Evolutionary conservation across 92 coral and sea anemone species (phyloP).

Genomic region (Pocillopora meandrina): DNA sequence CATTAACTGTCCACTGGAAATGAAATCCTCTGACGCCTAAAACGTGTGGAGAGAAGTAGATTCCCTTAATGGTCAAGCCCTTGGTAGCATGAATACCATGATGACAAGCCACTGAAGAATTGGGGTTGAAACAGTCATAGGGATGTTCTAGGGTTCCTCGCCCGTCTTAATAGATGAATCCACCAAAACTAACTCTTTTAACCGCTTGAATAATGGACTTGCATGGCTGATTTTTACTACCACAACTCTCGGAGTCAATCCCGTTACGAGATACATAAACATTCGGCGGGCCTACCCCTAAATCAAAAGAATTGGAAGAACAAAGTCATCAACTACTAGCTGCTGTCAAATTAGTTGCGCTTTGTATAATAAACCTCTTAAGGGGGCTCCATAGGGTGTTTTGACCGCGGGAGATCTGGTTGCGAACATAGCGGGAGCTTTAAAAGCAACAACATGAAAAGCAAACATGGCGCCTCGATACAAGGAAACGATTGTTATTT

Average conservation of each 20-base stretch:
- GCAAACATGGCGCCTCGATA: too few species aligned
- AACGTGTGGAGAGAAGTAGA: neutral
- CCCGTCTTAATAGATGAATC: neutral
- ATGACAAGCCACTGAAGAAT: neutral
- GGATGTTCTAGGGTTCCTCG: neutral
- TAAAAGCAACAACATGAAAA: too few species aligned
- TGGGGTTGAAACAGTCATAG: neutral
- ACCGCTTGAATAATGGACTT: neutral
- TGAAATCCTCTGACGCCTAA: neutral
- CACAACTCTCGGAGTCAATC: neutral
- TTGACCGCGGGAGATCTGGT: too few species aligned
- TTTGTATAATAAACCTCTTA: too few species aligned
- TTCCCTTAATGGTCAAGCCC: neutral
- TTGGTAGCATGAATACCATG: slow-evolving; percentile 11
- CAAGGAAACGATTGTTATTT: too few species aligned
- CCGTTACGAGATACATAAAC: neutral
- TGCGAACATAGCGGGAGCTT: too few species aligned
- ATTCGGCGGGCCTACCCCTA: neutral
- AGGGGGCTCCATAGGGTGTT: too few species aligned
- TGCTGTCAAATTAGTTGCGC: too few species aligned
- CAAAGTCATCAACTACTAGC: too few species aligned
- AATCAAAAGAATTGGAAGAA: too few species aligned
- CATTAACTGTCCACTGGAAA: neutral
- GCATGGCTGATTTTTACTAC: neutral
- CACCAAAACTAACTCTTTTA: neutral